Evolutionary conservation across 2,888 invertebrate species (phyloP).

Genomic region (Smittia sp.): DNA sequence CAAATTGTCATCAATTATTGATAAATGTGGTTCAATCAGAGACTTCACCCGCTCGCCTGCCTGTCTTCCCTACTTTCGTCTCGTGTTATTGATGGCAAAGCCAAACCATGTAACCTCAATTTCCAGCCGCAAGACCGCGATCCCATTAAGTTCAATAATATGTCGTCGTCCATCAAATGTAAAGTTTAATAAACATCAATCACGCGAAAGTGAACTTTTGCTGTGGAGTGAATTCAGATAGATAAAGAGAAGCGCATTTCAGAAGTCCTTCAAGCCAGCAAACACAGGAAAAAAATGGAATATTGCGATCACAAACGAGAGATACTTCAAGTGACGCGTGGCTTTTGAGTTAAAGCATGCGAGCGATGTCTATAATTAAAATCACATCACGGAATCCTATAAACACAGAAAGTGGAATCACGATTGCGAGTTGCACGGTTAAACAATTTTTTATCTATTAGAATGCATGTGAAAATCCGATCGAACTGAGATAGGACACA

Average conservation of each 20-base stretch:
- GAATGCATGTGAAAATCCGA: constrained; percentile 39
- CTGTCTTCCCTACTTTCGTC: not conserved
- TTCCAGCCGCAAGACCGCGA: constrained; percentile 18
- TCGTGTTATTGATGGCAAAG: constrained; percentile 31
- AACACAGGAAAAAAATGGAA: not conserved
- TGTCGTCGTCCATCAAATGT: constrained; percentile 38
- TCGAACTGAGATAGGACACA: constrained; percentile 39
- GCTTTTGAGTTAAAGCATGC: constrained; percentile 24
- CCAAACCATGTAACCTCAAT: constrained; percentile 24
- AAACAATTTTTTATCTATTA: constrained; percentile 31
- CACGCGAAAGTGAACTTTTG: constrained; percentile 34
- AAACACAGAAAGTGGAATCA: constrained; percentile 27
- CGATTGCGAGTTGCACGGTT: constrained; percentile 1
- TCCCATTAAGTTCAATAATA: constrained; percentile 33
- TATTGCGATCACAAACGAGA: constrained; percentile 21
- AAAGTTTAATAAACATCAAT: constrained; percentile 42
- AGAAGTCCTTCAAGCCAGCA: not conserved
- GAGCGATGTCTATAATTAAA: constrained; percentile 36
- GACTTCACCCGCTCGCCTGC: not conserved
- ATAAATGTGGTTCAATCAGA: not conserved
- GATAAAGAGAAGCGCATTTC: constrained; percentile 22
- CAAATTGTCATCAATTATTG: not conserved
- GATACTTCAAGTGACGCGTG: constrained; percentile 42
- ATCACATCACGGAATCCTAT: constrained; percentile 29
- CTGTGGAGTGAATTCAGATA: constrained; percentile 13